Evolutionary conservation across 2,797 vertebrate genomes (phyloP).

Genomic region (Meda fulgida): DNA sequence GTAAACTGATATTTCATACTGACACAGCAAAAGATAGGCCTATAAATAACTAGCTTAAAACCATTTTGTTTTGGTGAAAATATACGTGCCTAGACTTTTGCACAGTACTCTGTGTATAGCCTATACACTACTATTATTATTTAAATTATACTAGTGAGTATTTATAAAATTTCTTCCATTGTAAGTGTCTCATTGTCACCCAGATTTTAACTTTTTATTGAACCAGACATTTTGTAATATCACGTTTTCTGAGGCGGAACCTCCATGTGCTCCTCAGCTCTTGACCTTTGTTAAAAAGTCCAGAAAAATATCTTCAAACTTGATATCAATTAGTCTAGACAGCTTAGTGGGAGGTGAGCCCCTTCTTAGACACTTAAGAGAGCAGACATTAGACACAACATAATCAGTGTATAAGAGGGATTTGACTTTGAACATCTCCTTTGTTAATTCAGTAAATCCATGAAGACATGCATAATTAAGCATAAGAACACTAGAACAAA

Average conservation of each 20-base stretch:
- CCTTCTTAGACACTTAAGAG: background rate
- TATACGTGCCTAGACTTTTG: too few relatives aligned
- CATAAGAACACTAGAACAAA: background rate
- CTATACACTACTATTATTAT: too few relatives aligned
- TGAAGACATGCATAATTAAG: background rate
- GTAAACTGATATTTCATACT: too few relatives aligned
- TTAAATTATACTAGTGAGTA: background rate
- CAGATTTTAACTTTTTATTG: background rate
- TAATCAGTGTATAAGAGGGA: background rate
- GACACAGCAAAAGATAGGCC: too few relatives aligned
- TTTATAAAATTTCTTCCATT: background rate
- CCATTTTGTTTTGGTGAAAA: too few relatives aligned
- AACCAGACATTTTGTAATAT: background rate
- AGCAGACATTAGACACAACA: constrained; percentile 4
- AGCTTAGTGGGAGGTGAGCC: background rate
- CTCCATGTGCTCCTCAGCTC: background rate
- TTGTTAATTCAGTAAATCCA: background rate
- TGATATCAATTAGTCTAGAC: constrained; percentile 4
- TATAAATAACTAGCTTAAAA: too few relatives aligned
- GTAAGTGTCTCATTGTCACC: background rate
- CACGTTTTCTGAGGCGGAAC: background rate
- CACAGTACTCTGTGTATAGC: too few relatives aligned
- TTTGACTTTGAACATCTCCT: background rate
- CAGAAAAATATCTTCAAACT: background rate
- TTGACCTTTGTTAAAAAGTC: constrained; percentile 21